phyloP scores from a whole-genome alignment of 2,797 vertebrate genomes.

The Dallia pectoralis region DNA sequence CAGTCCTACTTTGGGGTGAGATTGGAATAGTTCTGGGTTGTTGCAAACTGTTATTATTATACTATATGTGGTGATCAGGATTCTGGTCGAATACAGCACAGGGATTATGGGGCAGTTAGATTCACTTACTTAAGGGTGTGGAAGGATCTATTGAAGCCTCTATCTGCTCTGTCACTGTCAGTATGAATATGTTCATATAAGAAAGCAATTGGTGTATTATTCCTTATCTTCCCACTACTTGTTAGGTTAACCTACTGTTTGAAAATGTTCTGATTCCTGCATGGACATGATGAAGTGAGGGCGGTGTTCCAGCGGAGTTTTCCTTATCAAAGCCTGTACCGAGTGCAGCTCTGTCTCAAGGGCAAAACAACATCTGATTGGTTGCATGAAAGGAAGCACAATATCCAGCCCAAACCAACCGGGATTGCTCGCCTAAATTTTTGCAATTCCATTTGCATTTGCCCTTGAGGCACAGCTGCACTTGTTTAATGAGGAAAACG shows the following conservation, averaged over 20 bases:
- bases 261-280: background rate
- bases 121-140: too few species aligned
- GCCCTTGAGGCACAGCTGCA: background rate
- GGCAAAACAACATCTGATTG: background rate
- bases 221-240: background rate
- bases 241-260: background rate
- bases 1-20: slow-evolving; percentile 80
- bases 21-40: slow-evolving; percentile 44
- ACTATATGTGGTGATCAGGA: background rate
- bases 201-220: background rate
- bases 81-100: background rate
- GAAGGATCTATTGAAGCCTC: too few species aligned
- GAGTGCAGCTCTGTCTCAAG: background rate
- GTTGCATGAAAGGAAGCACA: background rate
- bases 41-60: background rate
- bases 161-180: background rate
- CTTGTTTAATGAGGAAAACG: background rate
- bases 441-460: background rate
- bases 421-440: background rate
- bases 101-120: background rate
- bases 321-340: background rate
- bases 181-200: background rate
- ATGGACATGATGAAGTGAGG: background rate
- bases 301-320: background rate
- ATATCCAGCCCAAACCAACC: background rate